Evolutionary conservation across 2,888 invertebrate genomes (phyloP).

Genomic region (Crematogaster levior): DNA sequence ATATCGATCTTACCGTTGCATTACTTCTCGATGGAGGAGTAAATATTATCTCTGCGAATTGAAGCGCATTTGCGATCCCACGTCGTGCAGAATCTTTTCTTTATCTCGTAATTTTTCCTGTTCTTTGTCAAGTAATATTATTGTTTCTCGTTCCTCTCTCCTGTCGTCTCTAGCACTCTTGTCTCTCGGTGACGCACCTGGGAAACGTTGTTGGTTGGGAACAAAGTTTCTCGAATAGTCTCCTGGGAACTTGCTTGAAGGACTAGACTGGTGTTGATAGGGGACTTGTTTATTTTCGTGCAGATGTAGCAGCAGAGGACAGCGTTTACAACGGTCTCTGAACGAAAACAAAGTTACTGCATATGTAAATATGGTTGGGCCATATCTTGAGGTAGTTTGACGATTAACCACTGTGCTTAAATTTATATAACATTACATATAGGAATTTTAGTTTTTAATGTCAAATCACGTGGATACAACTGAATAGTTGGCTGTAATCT

Average conservation of each 20-base stretch:
- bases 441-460: neutral
- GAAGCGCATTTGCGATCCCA: neutral
- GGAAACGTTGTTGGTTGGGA: slow-evolving; percentile 43
- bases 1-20: slow-evolving; percentile 15
- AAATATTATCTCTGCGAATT: slow-evolving; percentile 37
- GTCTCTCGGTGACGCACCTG: slow-evolving; percentile 14
- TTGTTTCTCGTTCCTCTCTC: neutral
- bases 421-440: neutral
- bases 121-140: slow-evolving; percentile 46
- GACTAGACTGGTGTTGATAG: slow-evolving; percentile 33
- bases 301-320: slow-evolving; percentile 50
- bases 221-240: slow-evolving; percentile 47
- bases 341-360: slow-evolving; percentile 26
- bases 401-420: neutral
- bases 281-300: slow-evolving; percentile 62
- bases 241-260: slow-evolving; percentile 25
- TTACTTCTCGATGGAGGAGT: neutral
- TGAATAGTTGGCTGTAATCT: neutral
- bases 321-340: neutral
- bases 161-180: neutral
- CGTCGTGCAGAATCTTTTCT: slow-evolving; percentile 8
- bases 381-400: neutral
- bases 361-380: slow-evolving; percentile 9
- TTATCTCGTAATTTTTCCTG: slow-evolving; percentile 38
- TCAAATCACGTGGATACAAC: neutral